A percentile compares a stretch with the other conserved stretches of the same genome.
These are phyloP conservation scores for Catharus minimus DNA, from an alignment of 2,113 vertebrate genomes.

Conservation along the genomic window DNA sequence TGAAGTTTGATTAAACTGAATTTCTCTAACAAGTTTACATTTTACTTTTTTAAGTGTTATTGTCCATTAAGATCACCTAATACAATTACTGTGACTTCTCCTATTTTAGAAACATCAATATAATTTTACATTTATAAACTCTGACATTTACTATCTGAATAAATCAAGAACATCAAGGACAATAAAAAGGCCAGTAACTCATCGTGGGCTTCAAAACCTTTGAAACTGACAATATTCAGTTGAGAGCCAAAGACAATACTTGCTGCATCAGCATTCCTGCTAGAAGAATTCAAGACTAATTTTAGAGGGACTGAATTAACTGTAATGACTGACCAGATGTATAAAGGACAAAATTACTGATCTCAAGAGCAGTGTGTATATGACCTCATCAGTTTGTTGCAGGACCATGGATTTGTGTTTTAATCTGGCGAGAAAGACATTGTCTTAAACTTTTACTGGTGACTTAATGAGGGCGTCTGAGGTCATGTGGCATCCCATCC, in stretches of 20 bases:
- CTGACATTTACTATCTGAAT: background rate
- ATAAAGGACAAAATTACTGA: background rate
- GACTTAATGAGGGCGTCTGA: background rate
- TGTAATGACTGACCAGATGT: accelerated
- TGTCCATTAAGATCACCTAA: background rate
- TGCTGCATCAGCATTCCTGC: background rate
- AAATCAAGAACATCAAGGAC: background rate
- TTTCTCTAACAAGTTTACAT: background rate
- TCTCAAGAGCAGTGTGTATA: background rate
- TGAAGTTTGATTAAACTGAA: background rate
- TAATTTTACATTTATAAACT: background rate
- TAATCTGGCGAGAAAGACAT: background rate
- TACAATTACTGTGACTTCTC: background rate
- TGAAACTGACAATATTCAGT: background rate
- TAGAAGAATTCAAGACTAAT: background rate
- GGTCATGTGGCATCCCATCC: background rate
- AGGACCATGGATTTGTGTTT: background rate
- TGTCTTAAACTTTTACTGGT: background rate
- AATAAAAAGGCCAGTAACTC: background rate
- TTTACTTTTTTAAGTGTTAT: background rate
- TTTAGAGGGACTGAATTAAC: background rate
- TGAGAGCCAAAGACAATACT: background rate
- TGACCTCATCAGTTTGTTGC: background rate
- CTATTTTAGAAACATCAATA: background rate
- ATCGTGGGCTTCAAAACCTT: background rate